A percentile compares a stretch with the other conserved stretches of the same genome.
Conservation (phyloP, 2,888 invertebrate species). For the Andrena dorsata region DNA sequence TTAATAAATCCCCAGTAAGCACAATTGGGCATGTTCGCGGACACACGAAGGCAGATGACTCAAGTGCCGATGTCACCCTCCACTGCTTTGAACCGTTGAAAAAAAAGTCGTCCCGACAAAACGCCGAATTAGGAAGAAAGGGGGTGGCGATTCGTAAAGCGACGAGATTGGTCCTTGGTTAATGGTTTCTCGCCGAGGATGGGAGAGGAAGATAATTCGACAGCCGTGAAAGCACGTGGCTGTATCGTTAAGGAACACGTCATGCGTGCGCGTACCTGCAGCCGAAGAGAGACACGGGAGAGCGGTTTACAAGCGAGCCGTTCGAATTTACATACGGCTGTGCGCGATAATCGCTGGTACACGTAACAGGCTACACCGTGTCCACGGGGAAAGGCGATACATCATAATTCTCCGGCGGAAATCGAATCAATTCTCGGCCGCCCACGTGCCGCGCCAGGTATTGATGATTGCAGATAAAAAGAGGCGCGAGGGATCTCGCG, state of each 20-base stretch:
- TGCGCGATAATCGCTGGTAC: conserved; percentile 46
- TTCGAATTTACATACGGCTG: conserved; percentile 56
- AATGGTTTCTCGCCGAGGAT: conserved; percentile 72
- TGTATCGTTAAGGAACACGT: conserved; percentile 71
- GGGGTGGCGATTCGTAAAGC: conserved; percentile 46
- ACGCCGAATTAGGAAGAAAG: conserved; percentile 63
- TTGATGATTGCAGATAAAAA: conserved; percentile 33
- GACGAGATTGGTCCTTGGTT: conserved; percentile 48
- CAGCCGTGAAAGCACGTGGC: conserved; percentile 76
- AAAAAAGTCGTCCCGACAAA: conserved; percentile 38
- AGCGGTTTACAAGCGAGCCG: conserved; percentile 45
- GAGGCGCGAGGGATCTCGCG: conserved; percentile 14
- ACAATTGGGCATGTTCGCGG: conserved; percentile 57
- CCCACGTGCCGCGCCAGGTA: conserved; percentile 15
- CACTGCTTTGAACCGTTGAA: not conserved
- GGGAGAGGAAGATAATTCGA: conserved; percentile 74
- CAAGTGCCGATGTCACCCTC: conserved; percentile 40
- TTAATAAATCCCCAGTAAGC: conserved; percentile 63
- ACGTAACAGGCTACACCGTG: conserved; percentile 50
- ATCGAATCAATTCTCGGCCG: conserved; percentile 61
- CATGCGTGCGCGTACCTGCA: conserved; percentile 57
- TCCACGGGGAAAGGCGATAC: conserved; percentile 66
- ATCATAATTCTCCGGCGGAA: conserved; percentile 61
- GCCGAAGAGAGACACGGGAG: conserved; percentile 13
- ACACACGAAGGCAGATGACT: conserved; percentile 56